Percentiles rank a stretch among this genome's conserved stretches.
phyloP scores from a whole-genome alignment of 2,888 invertebrate genomes.

The Eristalis tenax region DNA sequence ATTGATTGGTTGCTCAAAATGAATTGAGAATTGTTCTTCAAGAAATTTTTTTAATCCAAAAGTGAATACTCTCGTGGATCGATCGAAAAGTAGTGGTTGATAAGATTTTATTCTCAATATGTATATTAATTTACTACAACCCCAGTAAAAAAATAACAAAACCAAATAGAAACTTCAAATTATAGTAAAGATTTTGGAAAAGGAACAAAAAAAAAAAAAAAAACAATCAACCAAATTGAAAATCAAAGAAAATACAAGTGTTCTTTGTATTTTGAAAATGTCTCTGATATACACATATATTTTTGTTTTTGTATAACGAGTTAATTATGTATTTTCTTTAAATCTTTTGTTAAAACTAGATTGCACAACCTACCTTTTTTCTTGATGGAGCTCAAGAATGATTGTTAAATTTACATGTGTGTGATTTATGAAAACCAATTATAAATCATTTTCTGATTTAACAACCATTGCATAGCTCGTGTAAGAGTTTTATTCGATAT shows the following conservation, averaged over 20 bases:
- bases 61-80: neutral
- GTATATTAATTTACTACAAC: neutral
- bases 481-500: constrained; percentile 37
- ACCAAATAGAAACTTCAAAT: neutral
- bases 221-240: constrained; percentile 3
- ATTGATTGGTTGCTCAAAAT: too few species aligned
- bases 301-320: constrained; percentile 4
- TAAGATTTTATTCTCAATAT: neutral
- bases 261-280: constrained; percentile 14
- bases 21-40: too few species aligned
- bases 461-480: constrained; percentile 62
- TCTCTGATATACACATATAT: constrained; percentile 6
- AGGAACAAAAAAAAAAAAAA: neutral
- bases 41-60: neutral
- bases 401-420: constrained; percentile 41
- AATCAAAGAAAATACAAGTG: constrained; percentile 8
- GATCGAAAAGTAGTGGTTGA: neutral
- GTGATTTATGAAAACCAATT: neutral
- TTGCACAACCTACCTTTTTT: constrained; percentile 65
- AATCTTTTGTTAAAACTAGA: constrained; percentile 37
- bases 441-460: constrained; percentile 7
- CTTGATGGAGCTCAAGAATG: constrained; percentile 66
- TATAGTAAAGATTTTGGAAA: neutral
- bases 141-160: neutral
- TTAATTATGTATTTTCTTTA: constrained; percentile 43